Evolutionary conservation across 2,113 vertebrate species (phyloP).

Genomic region (Rhinoderma darwinii): DNA sequence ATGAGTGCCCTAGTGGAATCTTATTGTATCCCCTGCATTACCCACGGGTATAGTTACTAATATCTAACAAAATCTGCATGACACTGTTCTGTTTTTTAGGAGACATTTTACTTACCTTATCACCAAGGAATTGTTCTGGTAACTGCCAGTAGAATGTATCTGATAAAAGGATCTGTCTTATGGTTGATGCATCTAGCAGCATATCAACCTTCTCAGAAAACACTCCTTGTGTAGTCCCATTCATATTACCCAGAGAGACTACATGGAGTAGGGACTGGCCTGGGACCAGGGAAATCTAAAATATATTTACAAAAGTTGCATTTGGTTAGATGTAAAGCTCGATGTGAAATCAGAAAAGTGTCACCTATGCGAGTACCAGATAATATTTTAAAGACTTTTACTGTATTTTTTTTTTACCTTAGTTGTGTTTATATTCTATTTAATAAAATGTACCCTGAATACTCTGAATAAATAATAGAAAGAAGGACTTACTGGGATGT

Average conservation of each 20-base stretch:
- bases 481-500: constrained; percentile 76
- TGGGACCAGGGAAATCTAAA: constrained; percentile 73
- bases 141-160: constrained; percentile 90
- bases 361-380: not conserved
- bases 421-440: not conserved
- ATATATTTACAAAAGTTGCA: not conserved
- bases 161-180: constrained; percentile 68
- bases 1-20: not conserved
- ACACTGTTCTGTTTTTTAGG: not conserved
- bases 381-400: not conserved
- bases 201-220: constrained; percentile 77
- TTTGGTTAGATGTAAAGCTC: not conserved
- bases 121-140: constrained; percentile 79
- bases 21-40: not conserved
- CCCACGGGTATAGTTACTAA: not conserved
- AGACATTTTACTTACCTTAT: constrained; percentile 74
- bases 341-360: not conserved
- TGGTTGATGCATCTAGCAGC: constrained; percentile 76
- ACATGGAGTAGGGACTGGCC: constrained; percentile 71
- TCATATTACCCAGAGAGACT: constrained; percentile 82
- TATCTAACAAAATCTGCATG: not conserved
- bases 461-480: not conserved
- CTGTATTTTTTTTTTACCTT: not conserved
- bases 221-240: constrained; percentile 80
- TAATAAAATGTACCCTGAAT: not conserved